Evolutionary conservation across 1,140 invertebrate species (phyloP), one percentile per base, ranked within the genome.

Genomic region (Reticulitermes speratus): DNA sequence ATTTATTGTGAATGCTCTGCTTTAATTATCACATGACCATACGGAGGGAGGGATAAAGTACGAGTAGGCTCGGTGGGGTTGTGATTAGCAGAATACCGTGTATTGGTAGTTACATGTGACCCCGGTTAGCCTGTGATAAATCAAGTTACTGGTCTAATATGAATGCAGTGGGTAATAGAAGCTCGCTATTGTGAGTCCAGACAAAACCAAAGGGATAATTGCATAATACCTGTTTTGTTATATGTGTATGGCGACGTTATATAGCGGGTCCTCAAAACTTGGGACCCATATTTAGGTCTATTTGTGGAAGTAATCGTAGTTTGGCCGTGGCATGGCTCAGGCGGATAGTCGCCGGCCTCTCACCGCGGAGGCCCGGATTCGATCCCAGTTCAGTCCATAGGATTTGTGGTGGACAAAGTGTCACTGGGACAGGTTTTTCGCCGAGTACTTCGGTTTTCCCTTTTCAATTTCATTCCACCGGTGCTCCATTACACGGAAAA

Each of bases 111-210:
- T 75, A 75, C 7, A 75, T n/a, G 25, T 75, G n/a, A 75, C 65
- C 65, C 65, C 30, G n/a, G 65, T 75, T 75, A 75, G 25, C 7
- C 65, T 14, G 65, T 75, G 25, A 75, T 75, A 75, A 75, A 75
- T 75, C 65, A 75, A 75, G 65, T 75, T 75, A 75, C 65, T 75
- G n/a, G 65, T 30, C 65, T 75, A 75, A 75, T 75, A 30, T 30
- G 65, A 75, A 75, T 75, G n/a, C 65, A 75, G 3, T 11, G n/a
- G 65, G 6, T 75, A 75, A 65, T 25, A 65, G 12, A 23, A 65
- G 21, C 21, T 21, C 21, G 65, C 65, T 75, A 8, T 75, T 75
- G 65, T 75, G 65, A 75, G 25, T 30, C 25, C 65, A 75, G 14
- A 75, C 65, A 75, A 75, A 75, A 75, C 65, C 65, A 16, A 30